A percentile compares a stretch with the other conserved stretches of the same genome.
Evolutionary conservation across 1,140 invertebrate species (phyloP).

Genomic region (Eumaeus atala): DNA sequence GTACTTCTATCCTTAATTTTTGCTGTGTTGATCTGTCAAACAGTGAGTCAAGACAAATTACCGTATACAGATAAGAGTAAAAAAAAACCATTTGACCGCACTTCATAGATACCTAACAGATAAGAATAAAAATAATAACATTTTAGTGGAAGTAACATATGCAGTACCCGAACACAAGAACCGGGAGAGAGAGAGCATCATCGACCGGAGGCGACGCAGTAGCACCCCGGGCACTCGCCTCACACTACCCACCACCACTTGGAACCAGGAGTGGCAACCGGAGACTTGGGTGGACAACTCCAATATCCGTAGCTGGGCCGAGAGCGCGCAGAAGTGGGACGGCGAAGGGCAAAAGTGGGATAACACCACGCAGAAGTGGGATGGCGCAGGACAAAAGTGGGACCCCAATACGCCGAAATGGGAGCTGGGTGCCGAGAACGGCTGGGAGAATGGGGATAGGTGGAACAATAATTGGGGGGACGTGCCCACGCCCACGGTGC

Average conservation of each 20-base stretch:
- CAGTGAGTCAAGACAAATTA: too few species aligned
- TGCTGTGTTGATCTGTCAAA: too few species aligned
- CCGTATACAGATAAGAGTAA: neutral
- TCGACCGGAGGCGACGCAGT: constrained; percentile 51
- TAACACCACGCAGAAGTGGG: constrained; percentile 43
- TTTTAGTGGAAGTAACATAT: constrained; percentile 53
- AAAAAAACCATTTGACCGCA: neutral
- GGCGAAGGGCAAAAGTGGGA: constrained; percentile 41
- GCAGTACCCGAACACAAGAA: constrained; percentile 59
- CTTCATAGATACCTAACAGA: too few species aligned
- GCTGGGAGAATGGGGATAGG: constrained; percentile 48
- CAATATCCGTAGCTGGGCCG: constrained; percentile 54
- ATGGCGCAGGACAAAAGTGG: too few species aligned
- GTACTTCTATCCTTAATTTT: too few species aligned
- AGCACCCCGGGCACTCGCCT: constrained; percentile 52
- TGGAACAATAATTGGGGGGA: constrained; percentile 59
- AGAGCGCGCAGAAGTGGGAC: constrained; percentile 44
- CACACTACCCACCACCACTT: constrained; percentile 45
- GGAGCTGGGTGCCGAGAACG: constrained; percentile 32
- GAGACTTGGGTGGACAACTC: constrained; percentile 62
- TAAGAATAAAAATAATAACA: neutral
- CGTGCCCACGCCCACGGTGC: constrained; percentile 50
- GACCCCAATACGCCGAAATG: constrained; percentile 45
- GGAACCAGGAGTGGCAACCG: constrained; percentile 41
- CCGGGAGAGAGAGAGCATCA: constrained; percentile 49